Conservation (phyloP, 1,140 invertebrate species). For the Achroia grisella region DNA sequence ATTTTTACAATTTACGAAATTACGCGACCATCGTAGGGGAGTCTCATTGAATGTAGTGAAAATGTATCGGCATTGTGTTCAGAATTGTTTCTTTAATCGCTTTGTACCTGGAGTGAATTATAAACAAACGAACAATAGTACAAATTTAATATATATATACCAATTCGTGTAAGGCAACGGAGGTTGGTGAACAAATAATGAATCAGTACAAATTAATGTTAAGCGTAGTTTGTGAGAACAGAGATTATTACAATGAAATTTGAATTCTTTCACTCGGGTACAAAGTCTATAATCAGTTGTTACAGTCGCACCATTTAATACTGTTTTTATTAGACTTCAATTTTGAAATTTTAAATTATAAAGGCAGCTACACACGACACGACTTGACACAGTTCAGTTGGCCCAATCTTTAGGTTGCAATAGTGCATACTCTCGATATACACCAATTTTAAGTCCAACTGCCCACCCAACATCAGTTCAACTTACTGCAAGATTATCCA, state of each 20-base stretch:
- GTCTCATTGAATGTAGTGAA: slow-evolving; percentile 52
- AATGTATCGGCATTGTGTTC: slow-evolving; percentile 60
- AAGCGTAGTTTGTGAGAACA: slow-evolving; percentile 43
- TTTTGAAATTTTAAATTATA: too few relatives aligned
- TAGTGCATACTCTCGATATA: too few relatives aligned
- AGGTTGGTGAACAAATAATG: slow-evolving; percentile 46
- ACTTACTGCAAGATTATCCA: too few relatives aligned
- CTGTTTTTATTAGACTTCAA: too few relatives aligned
- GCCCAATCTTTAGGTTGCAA: too few relatives aligned
- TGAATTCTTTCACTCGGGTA: slow-evolving; percentile 49
- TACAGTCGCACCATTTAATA: slow-evolving; percentile 49
- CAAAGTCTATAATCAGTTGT: slow-evolving; percentile 39
- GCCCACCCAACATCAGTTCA: too few relatives aligned
- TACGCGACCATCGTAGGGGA: slow-evolving; percentile 22
- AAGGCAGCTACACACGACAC: too few relatives aligned
- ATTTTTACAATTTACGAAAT: slow-evolving; percentile 54
- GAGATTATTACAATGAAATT: slow-evolving; percentile 28
- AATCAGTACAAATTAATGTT: slow-evolving; percentile 68
- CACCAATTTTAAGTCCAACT: too few relatives aligned
- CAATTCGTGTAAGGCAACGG: slow-evolving; percentile 40
- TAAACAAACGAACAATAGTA: slow-evolving; percentile 35
- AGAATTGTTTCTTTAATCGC: slow-evolving; percentile 33
- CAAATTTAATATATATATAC: slow-evolving; percentile 32
- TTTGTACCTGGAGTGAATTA: slow-evolving; percentile 49
- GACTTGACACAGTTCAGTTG: too few relatives aligned